Evolutionary conservation across 1,140 invertebrate genomes (phyloP).

Genomic region (Drosophila oshimai): DNA sequence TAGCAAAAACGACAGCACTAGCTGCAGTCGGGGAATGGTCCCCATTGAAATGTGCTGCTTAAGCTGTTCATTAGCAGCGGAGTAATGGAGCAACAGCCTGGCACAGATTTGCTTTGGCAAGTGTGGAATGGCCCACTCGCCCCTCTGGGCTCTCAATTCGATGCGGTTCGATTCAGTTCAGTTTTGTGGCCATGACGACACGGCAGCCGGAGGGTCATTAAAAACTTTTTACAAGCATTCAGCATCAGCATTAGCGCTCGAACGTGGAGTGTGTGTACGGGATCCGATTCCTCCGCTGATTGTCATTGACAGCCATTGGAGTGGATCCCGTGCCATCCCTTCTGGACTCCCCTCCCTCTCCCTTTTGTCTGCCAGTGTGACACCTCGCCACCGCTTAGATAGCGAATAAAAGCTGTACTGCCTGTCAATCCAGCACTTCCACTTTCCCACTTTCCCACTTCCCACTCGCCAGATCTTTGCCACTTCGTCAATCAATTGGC

Average conservation of each 20-base stretch:
- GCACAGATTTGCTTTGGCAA: slow-evolving; percentile 51
- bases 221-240: slow-evolving; percentile 71
- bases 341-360: background rate
- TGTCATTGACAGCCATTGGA: slow-evolving; percentile 42
- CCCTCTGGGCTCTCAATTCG: slow-evolving; percentile 2
- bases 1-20: slow-evolving; percentile 7
- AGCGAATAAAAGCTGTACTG: slow-evolving; percentile 21
- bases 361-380: slow-evolving; percentile 5
- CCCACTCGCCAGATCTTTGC: slow-evolving; percentile 47
- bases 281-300: slow-evolving; percentile 37
- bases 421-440: slow-evolving; percentile 62
- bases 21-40: background rate
- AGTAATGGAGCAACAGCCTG: slow-evolving; percentile 40
- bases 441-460: slow-evolving; percentile 3
- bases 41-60: slow-evolving; percentile 47
- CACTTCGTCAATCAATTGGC: slow-evolving; percentile 68
- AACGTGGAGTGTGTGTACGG: slow-evolving; percentile 23
- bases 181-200: slow-evolving; percentile 41
- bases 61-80: slow-evolving; percentile 57
- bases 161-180: slow-evolving; percentile 10
- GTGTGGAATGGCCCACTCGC: background rate
- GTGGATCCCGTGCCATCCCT: slow-evolving; percentile 7
- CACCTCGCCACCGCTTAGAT: slow-evolving; percentile 47
- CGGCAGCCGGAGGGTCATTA: slow-evolving; percentile 47
- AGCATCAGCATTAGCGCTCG: slow-evolving; percentile 57